These are phyloP conservation scores for Apamea epomidion DNA, from an alignment of 2,888 invertebrate genomes.

Conservation along the genomic window DNA sequence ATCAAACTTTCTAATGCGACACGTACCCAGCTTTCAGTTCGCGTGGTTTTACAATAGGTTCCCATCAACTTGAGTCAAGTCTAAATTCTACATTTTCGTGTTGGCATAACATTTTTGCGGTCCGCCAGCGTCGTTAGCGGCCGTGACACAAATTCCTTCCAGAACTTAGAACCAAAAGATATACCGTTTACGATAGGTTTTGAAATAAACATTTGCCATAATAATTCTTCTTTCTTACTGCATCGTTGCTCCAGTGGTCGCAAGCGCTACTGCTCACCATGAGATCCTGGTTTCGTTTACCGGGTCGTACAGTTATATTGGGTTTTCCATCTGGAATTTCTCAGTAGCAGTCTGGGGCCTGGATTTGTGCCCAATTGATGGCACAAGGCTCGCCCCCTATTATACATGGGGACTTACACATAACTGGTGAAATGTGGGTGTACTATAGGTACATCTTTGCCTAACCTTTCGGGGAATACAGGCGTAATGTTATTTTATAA, in stretches of 20 bases:
- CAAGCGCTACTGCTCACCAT: not conserved
- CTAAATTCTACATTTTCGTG: conserved; percentile 39
- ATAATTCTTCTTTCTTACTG: not conserved
- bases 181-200: conserved; percentile 43
- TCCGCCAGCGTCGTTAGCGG: conserved; percentile 60
- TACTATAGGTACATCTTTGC: not conserved
- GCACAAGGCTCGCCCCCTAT: not conserved
- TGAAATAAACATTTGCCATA: conserved; percentile 28
- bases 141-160: conserved; percentile 69
- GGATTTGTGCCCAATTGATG: not conserved
- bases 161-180: conserved; percentile 49
- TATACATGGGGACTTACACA: not conserved
- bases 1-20: conserved; percentile 52
- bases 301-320: not conserved
- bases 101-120: conserved; percentile 59
- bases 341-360: not conserved
- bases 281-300: not conserved
- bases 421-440: not conserved
- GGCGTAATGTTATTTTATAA: not conserved
- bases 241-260: not conserved
- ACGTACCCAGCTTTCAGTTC: conserved; percentile 18
- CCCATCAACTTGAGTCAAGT: conserved; percentile 21
- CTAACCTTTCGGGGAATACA: not conserved
- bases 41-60: conserved; percentile 40
- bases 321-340: not conserved